Base-by-base conservation (phyloP, 1,140 invertebrate genomes). In the Drosophila auraria region DNA sequence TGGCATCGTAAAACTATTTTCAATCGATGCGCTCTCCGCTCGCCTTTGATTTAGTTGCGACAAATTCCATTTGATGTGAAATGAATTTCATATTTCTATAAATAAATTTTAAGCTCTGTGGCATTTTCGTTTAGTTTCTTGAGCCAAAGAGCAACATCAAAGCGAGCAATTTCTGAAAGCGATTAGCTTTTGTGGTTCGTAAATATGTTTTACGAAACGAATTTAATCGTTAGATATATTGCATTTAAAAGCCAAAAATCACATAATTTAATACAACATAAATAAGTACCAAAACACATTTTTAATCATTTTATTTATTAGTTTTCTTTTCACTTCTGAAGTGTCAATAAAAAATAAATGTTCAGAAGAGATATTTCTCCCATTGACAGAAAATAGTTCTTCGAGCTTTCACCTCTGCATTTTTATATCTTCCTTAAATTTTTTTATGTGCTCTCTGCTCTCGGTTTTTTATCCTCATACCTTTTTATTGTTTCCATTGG, bases 21-120 rank as follows among this genome's bases (percentile, higher is more conserved):
- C 27, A n/a, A 33, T 70, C 30, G 30, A 65, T 17, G 3, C 36
- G 12, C 36, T 25, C 15, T 7, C 4, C 36, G 4, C 36, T 25
- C 11, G 14, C 47, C 45, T 50, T 73, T 72, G 53, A 49, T 73
- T 59, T 33, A 33, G 17, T 23, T 70, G 60, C 15, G 8, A 66
- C 30, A 23, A 53, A 53, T 51, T 45, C 30, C 38, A 70, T 71
- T 71, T 56, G 49, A 70, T 36, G 61, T 20, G 20, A 45, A 47
- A 44, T 17, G n/a, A 23, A 30, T 53, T 63, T 15, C 5, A 40
- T 30, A 36, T 56, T 74, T 75, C 51, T 66, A 77, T 77, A 77
- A 76, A 76, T 77, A 77, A 66, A 76, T 76, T 76, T 53, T 27
- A 53, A 59, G 73, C 72, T 75, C 58, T 38, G 40, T 30, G 51